Base-by-base conservation (phyloP, 37 sponge, comb jelly and placozoan genomes). In the Diacarnus erythraeanus region DNA sequence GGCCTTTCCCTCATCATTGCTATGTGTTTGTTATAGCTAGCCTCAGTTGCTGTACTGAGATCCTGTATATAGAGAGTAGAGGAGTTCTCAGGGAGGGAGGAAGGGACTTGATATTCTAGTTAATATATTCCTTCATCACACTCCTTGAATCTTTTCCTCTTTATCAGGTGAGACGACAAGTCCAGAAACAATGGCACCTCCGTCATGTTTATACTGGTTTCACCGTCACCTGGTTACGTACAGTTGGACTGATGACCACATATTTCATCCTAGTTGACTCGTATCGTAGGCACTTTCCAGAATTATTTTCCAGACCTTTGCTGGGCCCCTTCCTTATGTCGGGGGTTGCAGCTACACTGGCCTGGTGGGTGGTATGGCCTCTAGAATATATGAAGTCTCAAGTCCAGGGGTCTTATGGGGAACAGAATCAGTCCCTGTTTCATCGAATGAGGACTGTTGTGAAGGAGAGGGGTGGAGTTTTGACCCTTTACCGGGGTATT, bases 331-430 rank as follows among this genome's bases (percentile, higher is more conserved):
- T 98, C 79, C 73, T 98, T 23, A 71, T 89, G 40, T 95, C 99
- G 0, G 98, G 98, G 2, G 47, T 86, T 0, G 92, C 97, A 0
- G 94, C 97, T 6, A 97, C 97, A n/a, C 4, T 91, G 15, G 93
- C 84, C 23, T 98, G 99, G 99, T 98, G 99, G 99, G 78, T 98
- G 51, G 92, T 98, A 21, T 98, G 99, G 99, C 99, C 99, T 4
- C 78, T 98, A n/a, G 99, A 98, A 74, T 86, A 95, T 72, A 98
- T 98, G 99, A 98, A 98, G 73, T 95, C 96, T 0, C 99, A 98
- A 70, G 90, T 95, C 0, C 99, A 98, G 78, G 89, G 91, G 0
- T 71, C 74, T 59, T 95, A 94, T 64, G 96, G 95, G 3, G 65
- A 74, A 33, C 77, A 86, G 69, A 74, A 92, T 34, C 40, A 40